phyloP scores from a whole-genome alignment of 2,113 vertebrate genomes.

The Equus przewalskii region DNA sequence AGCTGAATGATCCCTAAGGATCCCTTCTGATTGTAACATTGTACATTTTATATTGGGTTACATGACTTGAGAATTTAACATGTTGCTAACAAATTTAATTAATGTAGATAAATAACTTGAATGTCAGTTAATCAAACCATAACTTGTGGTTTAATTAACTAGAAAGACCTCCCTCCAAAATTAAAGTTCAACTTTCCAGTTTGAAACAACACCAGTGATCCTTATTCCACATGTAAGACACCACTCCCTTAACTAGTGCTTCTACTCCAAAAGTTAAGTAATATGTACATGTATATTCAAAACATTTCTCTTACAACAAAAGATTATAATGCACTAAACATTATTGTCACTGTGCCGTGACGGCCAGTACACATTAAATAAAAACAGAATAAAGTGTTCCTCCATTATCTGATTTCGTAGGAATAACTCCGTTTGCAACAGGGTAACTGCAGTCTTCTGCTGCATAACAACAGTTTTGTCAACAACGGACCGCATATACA shows the following conservation, averaged over 20 bases:
- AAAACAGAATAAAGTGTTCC: neutral
- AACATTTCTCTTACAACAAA: neutral
- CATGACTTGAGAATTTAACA: neutral
- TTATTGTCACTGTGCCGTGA: neutral
- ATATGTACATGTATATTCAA: neutral
- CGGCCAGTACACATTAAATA: neutral
- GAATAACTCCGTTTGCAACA: neutral
- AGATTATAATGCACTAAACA: neutral
- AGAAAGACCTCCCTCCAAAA: neutral
- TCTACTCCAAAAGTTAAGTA: neutral
- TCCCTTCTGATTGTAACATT: neutral
- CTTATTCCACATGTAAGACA: neutral
- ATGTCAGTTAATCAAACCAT: conserved; percentile 27
- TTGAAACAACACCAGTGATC: neutral
- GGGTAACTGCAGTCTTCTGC: neutral
- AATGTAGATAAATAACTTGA: neutral
- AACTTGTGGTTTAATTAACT: neutral
- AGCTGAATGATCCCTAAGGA: neutral
- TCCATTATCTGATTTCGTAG: neutral
- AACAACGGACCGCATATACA: too few species aligned
- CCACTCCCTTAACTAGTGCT: neutral
- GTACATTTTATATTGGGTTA: neutral
- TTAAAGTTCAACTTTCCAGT: neutral
- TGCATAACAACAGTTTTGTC: too few species aligned
- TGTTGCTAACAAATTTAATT: neutral